Base-by-base conservation (phyloP, 1,140 invertebrate genomes). In the Trialeurodes vaporariorum region DNA sequence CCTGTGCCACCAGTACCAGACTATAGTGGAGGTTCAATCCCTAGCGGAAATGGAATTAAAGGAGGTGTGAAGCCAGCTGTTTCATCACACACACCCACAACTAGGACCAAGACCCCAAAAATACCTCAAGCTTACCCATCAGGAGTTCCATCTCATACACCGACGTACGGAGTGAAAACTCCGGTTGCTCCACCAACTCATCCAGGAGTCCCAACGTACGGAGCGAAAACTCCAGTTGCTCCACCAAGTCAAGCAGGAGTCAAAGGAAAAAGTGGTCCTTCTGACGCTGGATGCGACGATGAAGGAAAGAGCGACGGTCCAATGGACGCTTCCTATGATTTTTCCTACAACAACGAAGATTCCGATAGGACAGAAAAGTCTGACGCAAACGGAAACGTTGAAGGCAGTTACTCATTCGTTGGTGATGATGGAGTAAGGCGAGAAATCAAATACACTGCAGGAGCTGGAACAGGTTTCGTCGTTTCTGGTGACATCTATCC, bases 1-100 rank as follows among this genome's bases (percentile, higher is more conserved):
- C 72, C 72, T 11, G 22, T 70, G 0, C 72, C 73, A 40, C 73
- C 72, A 12, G 71, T 71, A 5, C 65, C 34, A 49, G 34, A 49
- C 34, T 49, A 49, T 49, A 49, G 34, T 49, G 34, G 34, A 49
- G 17, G 34, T 17, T 17, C 34, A 5, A 17, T 17, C 5, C 5
- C 17, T 5, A 49, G 17, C 34, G 5, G 17, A 49, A 49, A 49
- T 17, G 34, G 34, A 49, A 49, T 49, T 17, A 49, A 49, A 17
- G 34, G 34, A 49, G 34, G 34, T 17, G 34, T 17, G 5, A 49
- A 49, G 34, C 34, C 34, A 5, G 17, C 5, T 17, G 34, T 49
- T 17, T 49, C 34, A 5, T 49, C 34, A 5, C 34, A 49, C 34
- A 49, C 34, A 5, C 34, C 34, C 34, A 17, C 5, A 17, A 49